phyloP scores from a whole-genome alignment of 2,888 invertebrate genomes.

The Drosophila siamana region DNA sequence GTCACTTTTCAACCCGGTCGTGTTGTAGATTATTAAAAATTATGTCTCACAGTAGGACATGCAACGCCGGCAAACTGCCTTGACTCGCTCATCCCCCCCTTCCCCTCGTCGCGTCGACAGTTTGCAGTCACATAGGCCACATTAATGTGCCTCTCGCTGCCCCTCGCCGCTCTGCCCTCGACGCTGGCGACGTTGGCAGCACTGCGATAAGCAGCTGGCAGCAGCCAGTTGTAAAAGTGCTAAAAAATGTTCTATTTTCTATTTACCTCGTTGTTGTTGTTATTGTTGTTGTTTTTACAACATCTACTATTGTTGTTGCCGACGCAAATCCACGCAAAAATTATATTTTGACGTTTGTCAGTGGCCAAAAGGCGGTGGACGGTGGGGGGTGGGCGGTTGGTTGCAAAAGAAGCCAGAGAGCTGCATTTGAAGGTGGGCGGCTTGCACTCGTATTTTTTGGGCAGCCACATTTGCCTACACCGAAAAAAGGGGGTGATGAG shows the following conservation, averaged over 20 bases:
- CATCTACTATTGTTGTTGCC: conserved; percentile 45
- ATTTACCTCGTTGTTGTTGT: conserved; percentile 9
- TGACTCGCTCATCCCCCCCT: too few relatives aligned
- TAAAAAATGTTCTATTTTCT: conserved; percentile 46
- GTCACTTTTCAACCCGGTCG: conserved; percentile 58
- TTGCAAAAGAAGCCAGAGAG: too few relatives aligned
- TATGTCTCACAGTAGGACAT: conserved; percentile 78
- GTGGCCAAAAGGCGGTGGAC: conserved; percentile 33
- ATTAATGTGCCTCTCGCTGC: conserved; percentile 66
- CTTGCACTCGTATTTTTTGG: conserved; percentile 22
- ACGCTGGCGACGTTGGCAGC: conserved; percentile 31
- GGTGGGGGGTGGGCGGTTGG: too few relatives aligned
- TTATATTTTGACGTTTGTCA: conserved; percentile 75
- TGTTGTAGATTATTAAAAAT: conserved; percentile 78
- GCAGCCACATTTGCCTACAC: too few relatives aligned
- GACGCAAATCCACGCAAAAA: conserved; percentile 75
- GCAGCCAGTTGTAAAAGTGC: conserved; percentile 68
- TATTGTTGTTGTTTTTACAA: conserved; percentile 22
- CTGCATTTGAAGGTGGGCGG: conserved; percentile 6
- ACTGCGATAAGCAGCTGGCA: conserved; percentile 64
- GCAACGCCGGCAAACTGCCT: conserved; percentile 49
- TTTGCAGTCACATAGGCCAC: conserved; percentile 72
- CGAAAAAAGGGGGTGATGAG: background rate
- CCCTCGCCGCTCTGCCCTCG: background rate
- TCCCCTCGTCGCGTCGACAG: background rate